Base-by-base conservation (phyloP, 2,113 vertebrate species). In the Chroicocephalus ridibundus region DNA sequence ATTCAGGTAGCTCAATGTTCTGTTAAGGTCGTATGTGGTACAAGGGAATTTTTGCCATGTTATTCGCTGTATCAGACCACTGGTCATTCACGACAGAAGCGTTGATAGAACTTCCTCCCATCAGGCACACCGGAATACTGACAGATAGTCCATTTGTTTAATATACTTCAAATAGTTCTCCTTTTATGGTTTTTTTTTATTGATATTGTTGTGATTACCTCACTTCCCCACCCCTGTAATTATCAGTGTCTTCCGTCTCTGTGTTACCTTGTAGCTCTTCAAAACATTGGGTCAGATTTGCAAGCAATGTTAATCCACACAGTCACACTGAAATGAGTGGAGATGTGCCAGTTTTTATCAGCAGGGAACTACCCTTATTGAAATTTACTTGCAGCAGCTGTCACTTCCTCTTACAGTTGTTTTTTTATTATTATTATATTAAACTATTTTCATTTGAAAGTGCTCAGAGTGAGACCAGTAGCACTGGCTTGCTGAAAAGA, bases 291-390 rank as follows among this genome's bases (percentile, higher is more conserved):
- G 49, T 79, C 57, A 91, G 75, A 81, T 92, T 88, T 88, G 79
- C 51, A 72, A 40, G 38, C 85, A 71, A 52, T 40, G 58, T 64
- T 96, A 88, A 94, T 88, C 40, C 62, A 70, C 70, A 75, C 44
- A 65, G 94, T 79, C 94, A 40, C 34, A 36, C 60, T 87, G 89
- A 95, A 90, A 78, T 51, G 26, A 86, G 58, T 87, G 84, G 89
- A 96, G 62, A 91, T 60, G 32, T 80, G 94, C 77, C 89, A 94
- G 62, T 86, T 96, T 95, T 97, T 95, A 96, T 87, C 96, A 96
- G 90, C 84, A 65, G 92, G 78, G 92, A 92, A 58, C 87, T 95
- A 69, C 70, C 11, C 87, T 95, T 93, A 93, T 44, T 95, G 88
- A 91, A 85, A 93, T 94, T 93, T 93, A 74, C 93, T 94, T 94